These are phyloP conservation scores for Echiichthys vipera DNA, from an alignment of 2,797 vertebrate species.

Conservation along the genomic window DNA sequence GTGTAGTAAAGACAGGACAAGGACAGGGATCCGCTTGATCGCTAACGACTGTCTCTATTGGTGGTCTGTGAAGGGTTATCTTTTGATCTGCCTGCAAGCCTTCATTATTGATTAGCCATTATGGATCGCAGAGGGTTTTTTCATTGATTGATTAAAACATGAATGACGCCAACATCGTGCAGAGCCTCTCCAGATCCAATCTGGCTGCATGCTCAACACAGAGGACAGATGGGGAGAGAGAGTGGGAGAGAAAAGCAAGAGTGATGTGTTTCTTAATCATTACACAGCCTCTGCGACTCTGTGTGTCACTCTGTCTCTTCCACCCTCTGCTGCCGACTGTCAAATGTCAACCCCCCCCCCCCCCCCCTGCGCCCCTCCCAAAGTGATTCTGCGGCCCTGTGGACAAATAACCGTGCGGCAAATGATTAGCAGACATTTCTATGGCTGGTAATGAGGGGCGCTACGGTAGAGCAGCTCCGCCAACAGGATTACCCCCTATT, in stretches of 20 bases:
- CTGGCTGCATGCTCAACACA: neutral
- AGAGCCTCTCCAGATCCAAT: conserved; percentile 16
- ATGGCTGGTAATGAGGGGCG: conserved; percentile 79
- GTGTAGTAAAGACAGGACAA: conserved; percentile 32
- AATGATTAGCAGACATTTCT: conserved; percentile 84
- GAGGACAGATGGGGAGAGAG: neutral
- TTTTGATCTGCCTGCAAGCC: conserved; percentile 36
- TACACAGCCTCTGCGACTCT: conserved; percentile 55
- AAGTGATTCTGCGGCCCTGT: conserved; percentile 64
- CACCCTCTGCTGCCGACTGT: conserved; percentile 49
- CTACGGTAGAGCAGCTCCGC: conserved; percentile 63
- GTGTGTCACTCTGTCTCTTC: conserved; percentile 64
- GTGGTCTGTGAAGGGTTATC: conserved; percentile 52
- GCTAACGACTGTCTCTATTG: conserved; percentile 34
- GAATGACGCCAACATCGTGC: conserved; percentile 53
- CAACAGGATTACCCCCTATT: conserved; percentile 82
- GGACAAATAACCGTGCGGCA: conserved; percentile 78
- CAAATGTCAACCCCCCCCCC: conserved; percentile 51
- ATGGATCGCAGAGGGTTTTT: conserved; percentile 59
- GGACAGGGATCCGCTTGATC: conserved; percentile 13
- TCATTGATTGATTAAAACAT: conserved; percentile 65
- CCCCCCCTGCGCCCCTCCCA: neutral
- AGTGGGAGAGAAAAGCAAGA: conserved; percentile 30
- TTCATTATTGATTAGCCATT: conserved; percentile 65
- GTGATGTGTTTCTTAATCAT: conserved; percentile 75